A percentile compares a stretch with the other conserved stretches of the same genome.
Conservation (phyloP, 2,797 vertebrate genomes). For the Threskiornis aethiopicus region DNA sequence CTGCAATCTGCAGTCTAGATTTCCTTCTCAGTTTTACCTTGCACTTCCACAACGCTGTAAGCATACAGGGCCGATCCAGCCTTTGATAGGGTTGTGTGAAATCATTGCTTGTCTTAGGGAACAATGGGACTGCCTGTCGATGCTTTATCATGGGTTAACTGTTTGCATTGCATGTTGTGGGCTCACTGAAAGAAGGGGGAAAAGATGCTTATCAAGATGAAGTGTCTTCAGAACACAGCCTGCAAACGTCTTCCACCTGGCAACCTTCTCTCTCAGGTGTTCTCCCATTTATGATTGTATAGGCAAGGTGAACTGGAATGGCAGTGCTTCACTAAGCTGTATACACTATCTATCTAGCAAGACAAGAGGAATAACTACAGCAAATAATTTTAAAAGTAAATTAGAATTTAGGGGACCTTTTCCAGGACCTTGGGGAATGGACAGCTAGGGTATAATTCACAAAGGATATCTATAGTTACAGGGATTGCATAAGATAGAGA, state of each 20-base stretch:
- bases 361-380: neutral
- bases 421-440: neutral
- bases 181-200: neutral
- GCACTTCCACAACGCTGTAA: neutral
- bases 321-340: neutral
- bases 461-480: neutral
- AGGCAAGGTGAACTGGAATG: neutral
- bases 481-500: neutral
- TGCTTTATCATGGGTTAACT: neutral
- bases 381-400: neutral
- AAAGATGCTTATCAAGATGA: neutral
- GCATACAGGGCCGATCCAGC: neutral
- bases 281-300: neutral
- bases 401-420: neutral
- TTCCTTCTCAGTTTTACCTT: neutral
- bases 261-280: neutral
- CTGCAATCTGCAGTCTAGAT: neutral
- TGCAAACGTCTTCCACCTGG: neutral
- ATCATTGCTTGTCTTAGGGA: neutral
- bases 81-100: neutral
- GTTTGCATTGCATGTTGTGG: neutral
- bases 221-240: neutral
- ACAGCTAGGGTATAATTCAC: neutral
- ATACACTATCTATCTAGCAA: neutral
- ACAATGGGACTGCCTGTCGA: neutral